Evolutionary conservation across 1,140 invertebrate genomes (phyloP).

Genomic region (Xylocopa sonorina): DNA sequence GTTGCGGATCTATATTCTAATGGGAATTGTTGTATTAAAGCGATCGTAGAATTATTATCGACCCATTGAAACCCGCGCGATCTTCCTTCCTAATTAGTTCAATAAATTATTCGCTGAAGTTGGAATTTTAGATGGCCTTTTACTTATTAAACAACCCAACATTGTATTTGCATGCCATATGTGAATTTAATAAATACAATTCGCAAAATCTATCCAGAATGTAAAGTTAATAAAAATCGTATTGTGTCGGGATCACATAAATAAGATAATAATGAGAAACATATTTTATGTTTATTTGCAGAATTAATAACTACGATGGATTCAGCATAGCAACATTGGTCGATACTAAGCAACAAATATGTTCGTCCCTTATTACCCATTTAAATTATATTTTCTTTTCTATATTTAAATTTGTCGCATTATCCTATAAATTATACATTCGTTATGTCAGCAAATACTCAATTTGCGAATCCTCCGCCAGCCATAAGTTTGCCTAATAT

Average conservation of each 20-base stretch:
- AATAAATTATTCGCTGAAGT: background rate
- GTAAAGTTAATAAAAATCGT: background rate
- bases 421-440: conserved; percentile 28
- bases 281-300: conserved; percentile 52
- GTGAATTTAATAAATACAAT: conserved; percentile 4
- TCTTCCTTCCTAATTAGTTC: background rate
- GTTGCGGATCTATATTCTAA: background rate
- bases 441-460: conserved; percentile 75
- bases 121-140: background rate
- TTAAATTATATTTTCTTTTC: conserved; percentile 37
- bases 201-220: background rate
- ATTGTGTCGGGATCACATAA: background rate
- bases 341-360: conserved; percentile 28
- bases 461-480: conserved; percentile 78
- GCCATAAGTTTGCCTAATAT: conserved; percentile 79
- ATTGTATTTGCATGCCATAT: background rate
- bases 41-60: background rate
- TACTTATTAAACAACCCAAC: background rate
- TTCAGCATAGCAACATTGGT: background rate
- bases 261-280: conserved; percentile 13
- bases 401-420: conserved; percentile 40
- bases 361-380: conserved; percentile 35
- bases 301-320: conserved; percentile 41
- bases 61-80: background rate
- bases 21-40: background rate